Evolutionary conservation across 2,113 vertebrate genomes (phyloP).

Genomic region (Lasiurus cinereus): DNA sequence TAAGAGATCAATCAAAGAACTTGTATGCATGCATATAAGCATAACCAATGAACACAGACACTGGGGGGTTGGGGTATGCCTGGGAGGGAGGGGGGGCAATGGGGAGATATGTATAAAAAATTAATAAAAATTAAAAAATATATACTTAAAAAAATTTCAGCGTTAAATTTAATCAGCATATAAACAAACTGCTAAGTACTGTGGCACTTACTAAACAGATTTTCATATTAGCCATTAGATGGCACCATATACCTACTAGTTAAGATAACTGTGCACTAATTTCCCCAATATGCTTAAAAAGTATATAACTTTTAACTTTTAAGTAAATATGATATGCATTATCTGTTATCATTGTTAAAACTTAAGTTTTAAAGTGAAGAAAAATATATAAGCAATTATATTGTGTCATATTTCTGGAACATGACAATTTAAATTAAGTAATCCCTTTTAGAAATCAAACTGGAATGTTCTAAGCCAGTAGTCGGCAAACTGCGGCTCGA

Average conservation of each 20-base stretch:
- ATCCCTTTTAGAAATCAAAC: conserved; percentile 43
- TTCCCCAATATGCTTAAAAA: neutral
- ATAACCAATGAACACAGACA: too few species aligned
- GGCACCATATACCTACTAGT: conserved; percentile 74
- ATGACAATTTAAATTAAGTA: conserved; percentile 8
- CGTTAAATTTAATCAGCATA: conserved; percentile 12
- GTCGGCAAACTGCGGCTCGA: too few species aligned
- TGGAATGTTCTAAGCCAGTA: neutral
- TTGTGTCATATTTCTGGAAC: conserved; percentile 24
- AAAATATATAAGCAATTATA: neutral
- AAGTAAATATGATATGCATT: neutral
- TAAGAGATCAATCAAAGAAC: too few species aligned
- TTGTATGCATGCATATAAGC: too few species aligned
- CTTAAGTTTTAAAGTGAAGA: conserved; percentile 46
- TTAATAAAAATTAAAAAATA: too few species aligned
- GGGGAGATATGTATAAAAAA: too few species aligned
- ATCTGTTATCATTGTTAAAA: conserved; percentile 25
- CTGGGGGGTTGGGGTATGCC: too few species aligned
- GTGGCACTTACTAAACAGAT: conserved; percentile 1
- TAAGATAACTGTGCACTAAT: neutral
- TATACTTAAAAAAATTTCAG: conserved; percentile 17
- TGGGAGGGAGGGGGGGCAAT: too few species aligned
- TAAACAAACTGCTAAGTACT: neutral
- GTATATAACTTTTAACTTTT: conserved; percentile 17
- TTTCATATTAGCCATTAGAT: conserved; percentile 81